Evolutionary conservation across 1,140 invertebrate species (phyloP).

Genomic region (Bilobella aurantiaca): DNA sequence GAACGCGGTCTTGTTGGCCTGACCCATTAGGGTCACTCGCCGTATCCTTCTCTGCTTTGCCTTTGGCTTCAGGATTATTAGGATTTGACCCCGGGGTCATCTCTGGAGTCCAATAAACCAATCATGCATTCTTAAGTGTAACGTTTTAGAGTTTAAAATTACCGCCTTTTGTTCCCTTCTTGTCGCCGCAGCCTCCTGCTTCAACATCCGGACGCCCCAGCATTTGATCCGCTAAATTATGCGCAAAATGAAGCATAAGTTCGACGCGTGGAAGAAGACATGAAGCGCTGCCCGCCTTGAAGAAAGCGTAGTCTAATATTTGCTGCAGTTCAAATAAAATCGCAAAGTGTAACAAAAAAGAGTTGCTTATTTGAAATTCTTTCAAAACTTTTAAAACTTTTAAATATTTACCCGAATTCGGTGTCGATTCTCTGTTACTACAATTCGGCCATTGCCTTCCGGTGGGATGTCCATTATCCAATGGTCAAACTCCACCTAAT

Average conservation of each 20-base stretch:
- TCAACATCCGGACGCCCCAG: not conserved
- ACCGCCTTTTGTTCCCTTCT: not conserved
- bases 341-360: no score
- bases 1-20: no score
- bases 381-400: not conserved
- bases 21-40: no score
- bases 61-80: no score
- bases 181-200: not conserved
- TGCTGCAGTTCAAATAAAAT: not conserved
- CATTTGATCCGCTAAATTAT: not conserved
- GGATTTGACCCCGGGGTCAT: no score
- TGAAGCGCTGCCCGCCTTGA: not conserved
- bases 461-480: not conserved
- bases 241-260: not conserved
- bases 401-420: not conserved
- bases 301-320: not conserved
- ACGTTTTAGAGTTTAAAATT: not conserved
- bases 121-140: no score
- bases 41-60: no score
- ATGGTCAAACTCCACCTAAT: not conserved
- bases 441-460: not conserved
- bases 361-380: no score
- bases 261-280: not conserved
- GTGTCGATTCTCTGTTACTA: not conserved
- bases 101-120: no score